These are phyloP conservation scores for Hesperophylax magnus DNA, from an alignment of 1,140 invertebrate species.

Conservation along the genomic window DNA sequence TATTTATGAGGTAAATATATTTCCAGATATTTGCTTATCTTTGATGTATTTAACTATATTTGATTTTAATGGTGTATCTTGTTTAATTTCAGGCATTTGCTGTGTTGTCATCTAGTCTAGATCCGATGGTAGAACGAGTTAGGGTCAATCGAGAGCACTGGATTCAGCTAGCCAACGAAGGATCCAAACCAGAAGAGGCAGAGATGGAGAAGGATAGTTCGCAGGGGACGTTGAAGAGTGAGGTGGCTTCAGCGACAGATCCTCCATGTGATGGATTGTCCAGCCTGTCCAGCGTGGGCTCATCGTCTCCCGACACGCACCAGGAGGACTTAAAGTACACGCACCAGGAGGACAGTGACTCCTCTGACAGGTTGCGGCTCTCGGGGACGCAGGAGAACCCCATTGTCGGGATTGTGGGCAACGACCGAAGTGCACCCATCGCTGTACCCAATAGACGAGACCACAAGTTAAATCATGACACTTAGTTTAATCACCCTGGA, in stretches of 20 bases:
- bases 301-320: slow-evolving; percentile 44
- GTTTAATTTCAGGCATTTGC: slow-evolving; percentile 82
- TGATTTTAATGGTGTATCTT: neutral
- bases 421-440: slow-evolving; percentile 36
- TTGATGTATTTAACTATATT: neutral
- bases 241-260: neutral
- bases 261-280: slow-evolving; percentile 42
- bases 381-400: slow-evolving; percentile 49
- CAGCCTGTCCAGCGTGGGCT: slow-evolving; percentile 48
- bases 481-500: slow-evolving; percentile 46
- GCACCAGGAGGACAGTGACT: slow-evolving; percentile 20
- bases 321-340: slow-evolving; percentile 43
- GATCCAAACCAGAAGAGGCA: slow-evolving; percentile 18
- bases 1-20: slow-evolving; percentile 88
- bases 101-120: slow-evolving; percentile 81
- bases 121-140: slow-evolving; percentile 89
- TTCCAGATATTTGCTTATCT: neutral
- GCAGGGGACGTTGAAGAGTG: neutral
- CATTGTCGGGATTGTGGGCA: slow-evolving; percentile 50
- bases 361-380: slow-evolving; percentile 34
- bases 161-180: slow-evolving; percentile 80
- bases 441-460: slow-evolving; percentile 49
- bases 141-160: slow-evolving; percentile 86
- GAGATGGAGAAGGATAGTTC: slow-evolving; percentile 22
- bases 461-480: slow-evolving; percentile 54